Evolutionary conservation across 1,140 invertebrate genomes (phyloP).

Genomic region (Arion vulgaris): DNA sequence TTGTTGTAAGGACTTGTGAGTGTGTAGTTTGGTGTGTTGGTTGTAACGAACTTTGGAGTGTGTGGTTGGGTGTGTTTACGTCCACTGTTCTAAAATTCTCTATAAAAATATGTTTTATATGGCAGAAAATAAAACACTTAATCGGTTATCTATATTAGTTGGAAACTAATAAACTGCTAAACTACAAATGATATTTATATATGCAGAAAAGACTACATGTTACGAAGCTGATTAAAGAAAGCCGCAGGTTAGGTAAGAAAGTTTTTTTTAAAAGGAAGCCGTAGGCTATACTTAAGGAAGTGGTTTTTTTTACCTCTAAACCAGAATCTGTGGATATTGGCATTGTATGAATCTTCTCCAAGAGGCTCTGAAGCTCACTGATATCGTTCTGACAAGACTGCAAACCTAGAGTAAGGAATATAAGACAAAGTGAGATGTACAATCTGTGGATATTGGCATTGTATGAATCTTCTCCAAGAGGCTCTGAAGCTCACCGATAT

Average conservation of each 20-base stretch:
- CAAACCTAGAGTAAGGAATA: too few species aligned
- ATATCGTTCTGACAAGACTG: constrained; percentile 52
- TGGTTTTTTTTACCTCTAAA: constrained; percentile 49
- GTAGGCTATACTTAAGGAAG: too few species aligned
- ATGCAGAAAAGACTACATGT: not conserved
- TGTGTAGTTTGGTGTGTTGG: too few species aligned
- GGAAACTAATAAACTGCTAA: not conserved
- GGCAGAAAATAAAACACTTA: not conserved
- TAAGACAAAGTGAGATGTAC: too few species aligned
- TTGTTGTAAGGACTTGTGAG: too few species aligned
- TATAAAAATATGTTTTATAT: too few species aligned
- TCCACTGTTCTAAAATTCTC: too few species aligned
- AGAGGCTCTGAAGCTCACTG: constrained; percentile 56
- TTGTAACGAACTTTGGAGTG: too few species aligned
- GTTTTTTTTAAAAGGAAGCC: too few species aligned
- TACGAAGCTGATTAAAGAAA: not conserved
- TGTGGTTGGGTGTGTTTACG: too few species aligned
- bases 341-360: constrained; percentile 59
- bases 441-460: constrained; percentile 53
- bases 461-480: constrained; percentile 59
- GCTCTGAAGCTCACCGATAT: constrained; percentile 57
- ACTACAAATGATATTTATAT: too few species aligned
- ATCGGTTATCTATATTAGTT: not conserved
- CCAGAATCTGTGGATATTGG: constrained; percentile 50
- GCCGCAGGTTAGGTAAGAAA: too few species aligned